Evolutionary conservation across 2,113 vertebrate genomes (phyloP), one percentile per base, ranked within the genome.

Genomic region (Caranx melampygus): DNA sequence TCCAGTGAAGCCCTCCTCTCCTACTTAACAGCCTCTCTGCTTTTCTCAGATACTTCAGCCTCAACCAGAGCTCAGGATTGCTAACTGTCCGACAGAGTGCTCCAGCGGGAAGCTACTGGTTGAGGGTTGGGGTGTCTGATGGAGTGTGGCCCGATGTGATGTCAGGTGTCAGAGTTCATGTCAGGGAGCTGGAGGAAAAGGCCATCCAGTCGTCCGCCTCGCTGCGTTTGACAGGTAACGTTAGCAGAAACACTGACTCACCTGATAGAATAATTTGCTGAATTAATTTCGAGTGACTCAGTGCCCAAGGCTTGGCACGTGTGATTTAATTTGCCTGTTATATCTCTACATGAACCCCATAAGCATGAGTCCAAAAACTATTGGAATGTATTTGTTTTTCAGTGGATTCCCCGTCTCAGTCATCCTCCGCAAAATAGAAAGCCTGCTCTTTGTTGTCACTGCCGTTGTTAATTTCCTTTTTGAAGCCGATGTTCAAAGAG

Each of bases 121-220:
- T 98, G 83, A 92, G 92, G 87, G 91, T 97, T 31, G 94, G 92
- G 18, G 96, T 97, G 79, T 96, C 96, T 42, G 96, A 98, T 82
- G 96, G 95, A 18, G 83, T 97, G 75, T 98, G 97, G 96, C 96
- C 96, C 21, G 96, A 97, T 51, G 95, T 94, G 58, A 52, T 94
- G 75, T 96, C 96, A 42, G 95, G 94, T 21, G 93, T 97, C 78
- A 89, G 92, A 82, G 95, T 97, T 72, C 94, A 96, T 11, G 94
- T 97, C 60, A 88, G 85, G 88, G 95, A 97, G 69, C 88, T 97
- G 86, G 93, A 94, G 63, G 95, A 95, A 26, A 95, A 96, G 87
- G 94, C 94, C 64, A 87, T 97, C 81, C 73, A 89, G 84, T 97
- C 94, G 51, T 96, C 96, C 2, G 96, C 94, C 44, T 95, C 95